Percentiles rank a stretch among this genome's conserved stretches.
phyloP scores from a whole-genome alignment of 2,113 vertebrate species.

The Ciconia maguari region DNA sequence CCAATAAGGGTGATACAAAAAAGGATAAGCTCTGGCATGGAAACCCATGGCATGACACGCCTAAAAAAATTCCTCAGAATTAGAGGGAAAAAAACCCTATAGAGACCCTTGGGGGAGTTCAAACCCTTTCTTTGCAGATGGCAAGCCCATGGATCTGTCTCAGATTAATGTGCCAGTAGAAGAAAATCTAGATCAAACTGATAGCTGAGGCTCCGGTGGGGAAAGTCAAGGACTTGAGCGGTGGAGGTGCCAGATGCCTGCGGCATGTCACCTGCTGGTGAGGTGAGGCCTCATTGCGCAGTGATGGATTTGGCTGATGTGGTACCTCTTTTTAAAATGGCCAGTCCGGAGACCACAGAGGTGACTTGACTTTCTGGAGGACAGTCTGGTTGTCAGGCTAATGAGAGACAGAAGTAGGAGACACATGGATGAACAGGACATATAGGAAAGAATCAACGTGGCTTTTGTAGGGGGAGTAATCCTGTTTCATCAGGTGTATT shows the following conservation, averaged over 20 bases:
- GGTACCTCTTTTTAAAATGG: neutral
- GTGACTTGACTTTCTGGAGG: neutral
- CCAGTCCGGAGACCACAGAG: neutral
- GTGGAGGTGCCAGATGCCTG: neutral
- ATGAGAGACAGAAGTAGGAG: neutral
- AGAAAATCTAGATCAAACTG: neutral
- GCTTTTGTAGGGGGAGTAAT: neutral
- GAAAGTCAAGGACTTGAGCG: neutral
- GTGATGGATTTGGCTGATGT: neutral
- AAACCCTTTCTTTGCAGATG: neutral
- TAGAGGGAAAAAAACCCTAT: neutral
- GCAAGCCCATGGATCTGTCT: neutral
- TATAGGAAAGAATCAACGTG: neutral
- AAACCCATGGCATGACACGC: neutral
- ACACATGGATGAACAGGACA: neutral
- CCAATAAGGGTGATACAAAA: neutral
- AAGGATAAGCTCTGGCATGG: neutral
- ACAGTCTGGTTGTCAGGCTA: neutral
- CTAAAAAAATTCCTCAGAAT: neutral
- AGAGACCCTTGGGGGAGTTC: neutral
- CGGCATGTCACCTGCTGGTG: fast-evolving
- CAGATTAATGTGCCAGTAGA: neutral
- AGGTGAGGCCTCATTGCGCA: neutral
- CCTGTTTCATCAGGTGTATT: neutral
- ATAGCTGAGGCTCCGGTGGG: neutral